Conservation (phyloP, 2,888 invertebrate species). For the Salticus scenicus region DNA sequence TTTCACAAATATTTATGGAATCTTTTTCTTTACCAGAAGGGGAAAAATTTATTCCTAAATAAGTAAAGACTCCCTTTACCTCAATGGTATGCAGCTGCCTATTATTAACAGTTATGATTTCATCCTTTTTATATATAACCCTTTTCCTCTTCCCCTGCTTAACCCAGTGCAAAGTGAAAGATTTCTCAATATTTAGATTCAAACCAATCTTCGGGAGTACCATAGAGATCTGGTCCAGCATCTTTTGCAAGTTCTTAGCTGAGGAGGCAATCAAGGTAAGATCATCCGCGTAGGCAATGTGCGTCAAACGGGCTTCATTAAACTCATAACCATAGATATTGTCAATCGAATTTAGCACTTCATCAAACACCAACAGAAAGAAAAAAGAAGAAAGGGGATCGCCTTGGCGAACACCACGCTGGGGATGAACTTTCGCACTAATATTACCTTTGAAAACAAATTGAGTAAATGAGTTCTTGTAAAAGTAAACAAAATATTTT, state of each 20-base stretch:
- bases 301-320: not conserved
- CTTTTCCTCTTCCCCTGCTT: not conserved
- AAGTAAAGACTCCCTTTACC: not conserved
- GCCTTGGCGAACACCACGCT: slow-evolving; percentile 21
- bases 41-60: not conserved
- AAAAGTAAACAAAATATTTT: not conserved
- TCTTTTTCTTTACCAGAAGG: too few relatives aligned
- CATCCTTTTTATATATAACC: not conserved
- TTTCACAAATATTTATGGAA: not conserved
- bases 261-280: not conserved
- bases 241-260: not conserved
- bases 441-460: not conserved
- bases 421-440: not conserved
- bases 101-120: not conserved
- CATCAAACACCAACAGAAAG: not conserved
- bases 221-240: not conserved
- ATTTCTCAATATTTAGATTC: not conserved
- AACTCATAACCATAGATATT: not conserved
- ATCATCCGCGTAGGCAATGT: not conserved
- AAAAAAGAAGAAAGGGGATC: slow-evolving; percentile 1
- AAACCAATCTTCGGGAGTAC: not conserved
- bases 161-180: not conserved
- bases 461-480: not conserved
- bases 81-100: not conserved
- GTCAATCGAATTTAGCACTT: not conserved